Conservation (phyloP, 2,113 vertebrate genomes). For the Antechinus stuartii region DNA sequence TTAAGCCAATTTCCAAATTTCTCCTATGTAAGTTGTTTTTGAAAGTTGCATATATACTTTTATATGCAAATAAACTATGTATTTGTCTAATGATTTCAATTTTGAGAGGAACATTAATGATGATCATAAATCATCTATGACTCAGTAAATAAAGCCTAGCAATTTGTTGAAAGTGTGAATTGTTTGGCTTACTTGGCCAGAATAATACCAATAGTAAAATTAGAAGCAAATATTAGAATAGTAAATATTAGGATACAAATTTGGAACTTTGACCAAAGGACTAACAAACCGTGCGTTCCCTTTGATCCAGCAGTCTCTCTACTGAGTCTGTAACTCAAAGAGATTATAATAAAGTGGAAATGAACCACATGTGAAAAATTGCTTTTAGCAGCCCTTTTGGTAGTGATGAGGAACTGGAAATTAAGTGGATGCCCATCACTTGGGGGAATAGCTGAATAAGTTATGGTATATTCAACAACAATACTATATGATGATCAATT, state of each 20-base stretch:
- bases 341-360: too few relatives aligned
- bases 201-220: neutral
- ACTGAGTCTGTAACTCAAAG: too few relatives aligned
- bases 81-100: neutral
- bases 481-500: too few relatives aligned
- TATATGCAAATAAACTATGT: neutral
- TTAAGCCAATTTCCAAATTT: neutral
- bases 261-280: neutral
- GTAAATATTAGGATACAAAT: neutral
- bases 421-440: too few relatives aligned
- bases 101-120: neutral
- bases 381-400: too few relatives aligned
- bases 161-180: neutral
- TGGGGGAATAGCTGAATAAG: too few relatives aligned
- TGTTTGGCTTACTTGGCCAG: neutral
- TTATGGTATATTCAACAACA: too few relatives aligned
- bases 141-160: neutral
- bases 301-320: too few relatives aligned
- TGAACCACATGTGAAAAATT: too few relatives aligned
- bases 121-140: neutral
- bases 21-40: neutral
- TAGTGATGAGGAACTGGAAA: too few relatives aligned
- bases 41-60: neutral
- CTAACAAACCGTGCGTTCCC: too few relatives aligned
- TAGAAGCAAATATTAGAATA: neutral